Base-by-base conservation (phyloP, 2,888 invertebrate species). In the Aproaerema taeniolella region DNA sequence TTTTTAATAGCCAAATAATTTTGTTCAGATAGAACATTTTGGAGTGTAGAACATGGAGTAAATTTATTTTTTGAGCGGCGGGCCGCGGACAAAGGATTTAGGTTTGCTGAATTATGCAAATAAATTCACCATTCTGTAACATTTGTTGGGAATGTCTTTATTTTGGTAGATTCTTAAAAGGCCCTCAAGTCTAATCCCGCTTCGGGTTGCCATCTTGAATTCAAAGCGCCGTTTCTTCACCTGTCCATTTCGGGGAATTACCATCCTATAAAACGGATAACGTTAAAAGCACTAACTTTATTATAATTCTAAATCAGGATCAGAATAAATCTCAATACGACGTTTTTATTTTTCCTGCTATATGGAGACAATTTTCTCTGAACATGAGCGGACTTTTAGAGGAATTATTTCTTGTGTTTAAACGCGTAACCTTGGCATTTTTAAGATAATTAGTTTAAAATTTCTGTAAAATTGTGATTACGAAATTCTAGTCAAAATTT, bases 101-200 rank as follows among this genome's bases (percentile, higher is more conserved):
- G 80, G 75, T 79, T 81, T 76, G 74, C 70, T 73, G 81, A 85
- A 79, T 81, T 85, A 85, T 83, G 82, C 82, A 85, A 85, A 85
- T 85, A 82, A 81, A 83, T 83, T 83, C 82, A 78, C 80, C 80
- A 81, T 80, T 81, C 75, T 79, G 85, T 81, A 83, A 85, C 85
- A 85, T 82, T 85, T 85, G 85, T 82, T 79, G 72, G 71, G 67
- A 81, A 83, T 80, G 82, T 80, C 81, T 81, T 82, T 81, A 82
- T 82, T 81, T 81, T 70, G 66, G 74, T 71, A 69, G 76, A 77
- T 82, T 78, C 81, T 82, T 77, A 77, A 77, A 79, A 78, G 72
- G 66, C 68, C 67, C 66, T 68, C 56, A 64, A 71, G 73, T 67
- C 70, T 76, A 73, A 80, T 80, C 74, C 69, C 58, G 64, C 65